These are phyloP conservation scores for Scomberomorus guttatus DNA, from an alignment of 2,797 vertebrate species.

Conservation along the genomic window DNA sequence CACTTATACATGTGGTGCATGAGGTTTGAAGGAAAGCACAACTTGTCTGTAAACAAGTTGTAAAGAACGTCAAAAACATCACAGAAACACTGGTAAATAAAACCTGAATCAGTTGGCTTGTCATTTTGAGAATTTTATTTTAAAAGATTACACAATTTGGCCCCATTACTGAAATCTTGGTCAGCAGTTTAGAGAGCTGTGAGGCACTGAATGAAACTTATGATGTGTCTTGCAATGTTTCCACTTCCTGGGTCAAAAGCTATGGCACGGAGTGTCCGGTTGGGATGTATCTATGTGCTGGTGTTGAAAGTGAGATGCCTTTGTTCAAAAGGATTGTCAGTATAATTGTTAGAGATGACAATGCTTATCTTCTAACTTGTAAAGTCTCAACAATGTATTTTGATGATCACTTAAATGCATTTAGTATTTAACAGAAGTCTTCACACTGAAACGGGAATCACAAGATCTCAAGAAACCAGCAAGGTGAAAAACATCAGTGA, in stretches of 20 bases:
- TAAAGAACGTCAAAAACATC: slow-evolving; percentile 52
- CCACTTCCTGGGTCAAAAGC: slow-evolving; percentile 44
- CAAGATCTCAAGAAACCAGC: too few relatives aligned
- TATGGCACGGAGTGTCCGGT: slow-evolving; percentile 39
- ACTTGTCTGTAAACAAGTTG: slow-evolving; percentile 44
- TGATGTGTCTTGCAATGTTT: slow-evolving; percentile 18
- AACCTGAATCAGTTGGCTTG: slow-evolving; percentile 41
- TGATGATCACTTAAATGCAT: slow-evolving; percentile 20
- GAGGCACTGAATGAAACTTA: slow-evolving; percentile 11
- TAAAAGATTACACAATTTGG: slow-evolving; percentile 42
- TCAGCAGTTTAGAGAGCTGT: slow-evolving; percentile 10
- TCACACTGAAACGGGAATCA: too few relatives aligned
- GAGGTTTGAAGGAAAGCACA: slow-evolving; percentile 15
- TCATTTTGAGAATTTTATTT: slow-evolving; percentile 30
- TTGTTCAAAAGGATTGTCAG: slow-evolving; percentile 22
- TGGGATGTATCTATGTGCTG: slow-evolving; percentile 35
- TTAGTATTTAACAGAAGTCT: background rate
- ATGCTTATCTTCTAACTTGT: slow-evolving; percentile 4
- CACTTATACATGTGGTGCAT: slow-evolving; percentile 59
- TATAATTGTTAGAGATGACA: slow-evolving; percentile 18
- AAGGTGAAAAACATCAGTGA: too few relatives aligned
- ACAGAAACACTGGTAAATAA: slow-evolving; percentile 43
- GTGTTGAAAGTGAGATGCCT: slow-evolving; percentile 24
- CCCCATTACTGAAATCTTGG: too few relatives aligned
- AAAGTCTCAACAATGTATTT: slow-evolving; percentile 15